These are phyloP conservation scores for Dicerorhinus sumatrensis DNA, from an alignment of 2,113 vertebrate genomes.

Conservation along the genomic window DNA sequence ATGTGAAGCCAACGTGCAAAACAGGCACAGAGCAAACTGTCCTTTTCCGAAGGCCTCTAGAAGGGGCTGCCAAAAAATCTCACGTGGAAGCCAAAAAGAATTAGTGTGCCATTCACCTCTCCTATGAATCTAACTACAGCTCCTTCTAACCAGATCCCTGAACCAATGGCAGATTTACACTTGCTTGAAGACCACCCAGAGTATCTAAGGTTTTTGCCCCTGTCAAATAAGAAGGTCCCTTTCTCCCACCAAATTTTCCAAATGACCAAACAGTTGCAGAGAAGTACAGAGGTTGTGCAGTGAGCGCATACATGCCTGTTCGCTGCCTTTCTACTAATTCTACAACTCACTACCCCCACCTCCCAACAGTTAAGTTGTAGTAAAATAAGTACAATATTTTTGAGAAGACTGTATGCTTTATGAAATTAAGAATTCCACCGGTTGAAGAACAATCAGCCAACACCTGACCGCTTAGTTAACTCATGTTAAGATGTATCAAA, in stretches of 20 bases:
- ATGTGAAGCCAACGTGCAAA: conserved; percentile 80
- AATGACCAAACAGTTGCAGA: background rate
- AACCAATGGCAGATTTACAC: background rate
- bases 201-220: background rate
- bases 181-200: conserved; percentile 50
- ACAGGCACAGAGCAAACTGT: conserved; percentile 78
- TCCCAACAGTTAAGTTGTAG: background rate
- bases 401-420: background rate
- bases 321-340: background rate
- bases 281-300: background rate
- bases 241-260: conserved; percentile 45
- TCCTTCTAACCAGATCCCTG: background rate
- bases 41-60: conserved; percentile 74
- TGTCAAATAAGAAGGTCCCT: conserved; percentile 31
- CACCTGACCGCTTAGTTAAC: background rate
- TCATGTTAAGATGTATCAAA: background rate
- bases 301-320: too few species aligned
- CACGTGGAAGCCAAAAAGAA: conserved; percentile 73
- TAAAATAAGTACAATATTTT: background rate
- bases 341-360: background rate
- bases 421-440: background rate
- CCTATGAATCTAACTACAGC: conserved; percentile 49
- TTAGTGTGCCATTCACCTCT: conserved; percentile 76
- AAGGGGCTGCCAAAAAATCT: conserved; percentile 78
- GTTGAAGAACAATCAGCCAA: background rate